Conservation (phyloP, 1,140 invertebrate genomes). For the Heliconius eleuchia region DNA sequence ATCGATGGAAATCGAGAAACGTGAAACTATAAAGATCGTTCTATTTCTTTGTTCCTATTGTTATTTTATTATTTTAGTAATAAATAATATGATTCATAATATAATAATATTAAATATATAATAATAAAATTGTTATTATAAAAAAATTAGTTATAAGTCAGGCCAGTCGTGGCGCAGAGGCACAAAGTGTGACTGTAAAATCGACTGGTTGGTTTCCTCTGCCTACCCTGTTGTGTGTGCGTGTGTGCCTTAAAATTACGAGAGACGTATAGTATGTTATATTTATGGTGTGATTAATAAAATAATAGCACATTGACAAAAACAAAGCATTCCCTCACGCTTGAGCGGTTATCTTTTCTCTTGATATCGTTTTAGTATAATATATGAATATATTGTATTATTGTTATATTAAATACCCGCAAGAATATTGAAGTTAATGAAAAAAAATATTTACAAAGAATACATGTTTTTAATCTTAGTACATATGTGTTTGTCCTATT, state of each 20-base stretch:
- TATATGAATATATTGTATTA: neutral
- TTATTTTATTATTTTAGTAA: neutral
- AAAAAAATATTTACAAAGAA: too few species aligned
- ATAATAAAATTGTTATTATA: too few species aligned
- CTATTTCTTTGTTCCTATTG: neutral
- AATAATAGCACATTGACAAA: neutral
- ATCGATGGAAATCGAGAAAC: neutral
- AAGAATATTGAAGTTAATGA: neutral
- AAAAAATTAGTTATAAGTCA: too few species aligned
- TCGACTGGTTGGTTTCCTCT: too few species aligned
- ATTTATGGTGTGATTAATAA: neutral
- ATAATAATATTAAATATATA: too few species aligned
- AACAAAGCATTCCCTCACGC: conserved; percentile 1
- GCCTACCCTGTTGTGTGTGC: too few species aligned
- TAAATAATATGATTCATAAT: neutral
- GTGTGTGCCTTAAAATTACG: too few species aligned
- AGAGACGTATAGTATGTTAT: too few species aligned
- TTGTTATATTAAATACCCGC: neutral
- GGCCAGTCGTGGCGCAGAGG: too few species aligned
- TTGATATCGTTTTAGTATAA: neutral
- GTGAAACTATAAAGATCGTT: neutral
- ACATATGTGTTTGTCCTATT: too few species aligned
- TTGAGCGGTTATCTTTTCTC: neutral
- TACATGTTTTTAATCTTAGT: too few species aligned
- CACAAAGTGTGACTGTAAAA: too few species aligned